phyloP scores from a whole-genome alignment of 2,797 vertebrate genomes.

The Sebastolobus alascanus region DNA sequence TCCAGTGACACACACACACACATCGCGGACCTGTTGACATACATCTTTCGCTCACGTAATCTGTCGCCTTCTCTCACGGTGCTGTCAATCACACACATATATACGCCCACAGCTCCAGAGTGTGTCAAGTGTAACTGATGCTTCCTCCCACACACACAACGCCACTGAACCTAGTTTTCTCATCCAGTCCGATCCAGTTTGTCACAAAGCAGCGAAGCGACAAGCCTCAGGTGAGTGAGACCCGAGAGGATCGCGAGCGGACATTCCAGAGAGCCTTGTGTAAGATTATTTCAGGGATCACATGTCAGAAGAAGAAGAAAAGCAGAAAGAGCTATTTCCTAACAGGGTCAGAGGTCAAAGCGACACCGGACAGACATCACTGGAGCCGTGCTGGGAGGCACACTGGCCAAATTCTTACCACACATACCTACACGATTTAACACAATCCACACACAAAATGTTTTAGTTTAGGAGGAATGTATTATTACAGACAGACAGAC shows the following conservation, averaged over 20 bases:
- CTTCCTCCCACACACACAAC: slow-evolving; percentile 35
- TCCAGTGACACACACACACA: background rate
- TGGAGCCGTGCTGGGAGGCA: background rate
- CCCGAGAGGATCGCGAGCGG: slow-evolving; percentile 24
- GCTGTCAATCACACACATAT: slow-evolving; percentile 23
- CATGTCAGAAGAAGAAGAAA: slow-evolving; percentile 26
- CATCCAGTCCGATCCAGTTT: slow-evolving; percentile 58
- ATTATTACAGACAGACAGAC: background rate
- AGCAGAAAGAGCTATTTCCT: slow-evolving; percentile 27
- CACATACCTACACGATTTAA: background rate
- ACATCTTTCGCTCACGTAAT: slow-evolving; percentile 34
- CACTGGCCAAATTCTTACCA: background rate
- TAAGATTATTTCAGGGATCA: slow-evolving; percentile 35
- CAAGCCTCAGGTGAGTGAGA: slow-evolving; percentile 56
- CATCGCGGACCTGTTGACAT: background rate
- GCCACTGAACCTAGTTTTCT: slow-evolving; percentile 38
- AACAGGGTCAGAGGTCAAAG: slow-evolving; percentile 49
- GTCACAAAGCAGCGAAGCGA: slow-evolving; percentile 34
- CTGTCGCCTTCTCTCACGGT: slow-evolving; percentile 7
- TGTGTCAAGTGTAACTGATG: slow-evolving; percentile 50
- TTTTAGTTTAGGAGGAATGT: background rate
- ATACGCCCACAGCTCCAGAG: slow-evolving; percentile 7
- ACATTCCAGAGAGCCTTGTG: slow-evolving; percentile 41
- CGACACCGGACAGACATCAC: background rate
- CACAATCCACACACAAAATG: background rate